These are phyloP conservation scores for Galerucella calmariensis DNA, from an alignment of 2,888 invertebrate species.

Conservation along the genomic window DNA sequence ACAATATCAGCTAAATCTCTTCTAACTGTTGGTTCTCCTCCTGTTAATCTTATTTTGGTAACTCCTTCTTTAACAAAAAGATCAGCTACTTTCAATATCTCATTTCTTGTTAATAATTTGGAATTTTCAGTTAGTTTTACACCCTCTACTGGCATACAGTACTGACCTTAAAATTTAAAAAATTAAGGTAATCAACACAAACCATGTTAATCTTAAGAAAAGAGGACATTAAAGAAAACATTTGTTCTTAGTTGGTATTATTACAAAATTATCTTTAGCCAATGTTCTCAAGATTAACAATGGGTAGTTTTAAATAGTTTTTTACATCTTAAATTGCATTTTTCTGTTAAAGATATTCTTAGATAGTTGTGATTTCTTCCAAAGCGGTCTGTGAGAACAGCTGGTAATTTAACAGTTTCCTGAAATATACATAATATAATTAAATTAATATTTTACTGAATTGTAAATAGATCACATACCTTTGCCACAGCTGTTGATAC, in stretches of 20 bases:
- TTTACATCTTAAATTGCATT: conserved; percentile 97
- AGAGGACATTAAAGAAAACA: background rate
- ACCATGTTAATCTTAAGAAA: conserved; percentile 13
- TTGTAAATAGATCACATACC: conserved; percentile 13
- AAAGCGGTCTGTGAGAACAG: conserved; percentile 80
- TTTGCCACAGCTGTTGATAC: conserved; percentile 20
- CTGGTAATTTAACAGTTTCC: conserved; percentile 5
- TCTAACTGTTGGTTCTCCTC: conserved; percentile 95
- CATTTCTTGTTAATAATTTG: conserved; percentile 81
- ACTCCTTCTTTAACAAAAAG: conserved; percentile 92
- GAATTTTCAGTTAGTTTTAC: conserved; percentile 82
- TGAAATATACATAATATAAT: background rate
- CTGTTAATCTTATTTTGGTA: conserved; percentile 92
- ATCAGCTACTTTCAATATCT: conserved; percentile 81
- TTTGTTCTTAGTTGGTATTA: conserved; percentile 1
- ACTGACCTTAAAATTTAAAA: conserved; percentile 75
- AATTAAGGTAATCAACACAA: background rate
- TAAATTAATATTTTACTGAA: background rate
- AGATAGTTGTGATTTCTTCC: conserved; percentile 92
- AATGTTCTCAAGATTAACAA: conserved; percentile 1
- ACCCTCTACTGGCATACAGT: conserved; percentile 99
- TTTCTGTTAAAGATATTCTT: conserved; percentile 94
- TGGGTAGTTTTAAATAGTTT: conserved; percentile 57
- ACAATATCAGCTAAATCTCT: conserved; percentile 87
- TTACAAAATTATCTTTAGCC: background rate